Conservation (phyloP, 2,888 invertebrate species). For the Epirrhoe alternata region DNA sequence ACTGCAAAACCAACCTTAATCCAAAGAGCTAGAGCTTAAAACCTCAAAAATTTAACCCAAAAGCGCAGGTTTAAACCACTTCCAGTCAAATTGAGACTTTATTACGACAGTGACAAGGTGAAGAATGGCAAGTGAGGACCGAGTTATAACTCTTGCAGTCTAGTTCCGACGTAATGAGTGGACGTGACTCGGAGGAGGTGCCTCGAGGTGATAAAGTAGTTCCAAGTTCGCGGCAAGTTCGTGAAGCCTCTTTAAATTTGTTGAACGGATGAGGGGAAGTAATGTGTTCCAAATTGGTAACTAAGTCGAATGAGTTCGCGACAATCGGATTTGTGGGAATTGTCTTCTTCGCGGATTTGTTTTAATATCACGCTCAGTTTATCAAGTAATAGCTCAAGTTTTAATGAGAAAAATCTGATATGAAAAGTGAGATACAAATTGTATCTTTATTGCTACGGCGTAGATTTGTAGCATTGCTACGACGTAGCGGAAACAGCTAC, state of each 20-base stretch:
- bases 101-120: background rate
- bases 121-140: background rate
- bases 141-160: slow-evolving; percentile 38
- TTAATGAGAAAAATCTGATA: background rate
- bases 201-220: slow-evolving; percentile 39
- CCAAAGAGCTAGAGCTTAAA: slow-evolving; percentile 4
- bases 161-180: slow-evolving; percentile 43
- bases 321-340: slow-evolving; percentile 21
- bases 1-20: slow-evolving; percentile 15
- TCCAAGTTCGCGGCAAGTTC: slow-evolving; percentile 22
- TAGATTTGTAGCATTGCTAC: background rate
- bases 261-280: slow-evolving; percentile 13
- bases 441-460: background rate
- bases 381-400: background rate
- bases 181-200: slow-evolving; percentile 39
- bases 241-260: slow-evolving; percentile 32
- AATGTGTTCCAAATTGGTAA: slow-evolving; percentile 31
- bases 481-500: background rate
- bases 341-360: background rate
- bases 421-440: too few relatives aligned
- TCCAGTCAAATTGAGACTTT: slow-evolving; percentile 11
- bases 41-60: background rate
- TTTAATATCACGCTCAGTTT: background rate
- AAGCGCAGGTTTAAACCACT: slow-evolving; percentile 7
- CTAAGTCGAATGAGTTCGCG: slow-evolving; percentile 29